Conservation (phyloP, 2,797 vertebrate species). For the Smutsia temminckii region DNA sequence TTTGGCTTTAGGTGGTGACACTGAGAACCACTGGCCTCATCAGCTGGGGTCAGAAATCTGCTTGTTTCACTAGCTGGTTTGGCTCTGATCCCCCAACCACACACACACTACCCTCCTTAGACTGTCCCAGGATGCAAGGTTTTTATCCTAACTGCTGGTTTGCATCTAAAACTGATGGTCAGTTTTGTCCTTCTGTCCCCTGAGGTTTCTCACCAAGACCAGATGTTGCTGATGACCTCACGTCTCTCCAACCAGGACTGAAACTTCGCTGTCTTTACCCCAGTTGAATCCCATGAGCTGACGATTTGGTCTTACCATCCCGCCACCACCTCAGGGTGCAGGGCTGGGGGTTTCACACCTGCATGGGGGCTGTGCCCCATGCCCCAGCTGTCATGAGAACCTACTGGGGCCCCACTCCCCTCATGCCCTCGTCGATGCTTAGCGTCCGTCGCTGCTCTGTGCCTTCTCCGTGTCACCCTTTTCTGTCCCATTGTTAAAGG, state of each 20-base stretch:
- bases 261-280: not conserved
- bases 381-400: constrained; percentile 59
- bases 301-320: not conserved
- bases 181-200: not conserved
- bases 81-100: not conserved
- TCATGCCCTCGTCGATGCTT: constrained; percentile 65
- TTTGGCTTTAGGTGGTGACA: constrained; percentile 10
- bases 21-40: not conserved
- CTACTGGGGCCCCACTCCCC: constrained; percentile 38
- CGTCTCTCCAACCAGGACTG: not conserved
- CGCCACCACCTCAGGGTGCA: not conserved
- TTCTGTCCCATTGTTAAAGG: constrained; percentile 81
- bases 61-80: constrained; percentile 64
- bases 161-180: not conserved
- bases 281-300: not conserved
- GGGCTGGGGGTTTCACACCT: not conserved
- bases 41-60: constrained; percentile 28
- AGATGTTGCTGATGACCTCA: not conserved
- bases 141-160: constrained; percentile 56
- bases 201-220: not conserved
- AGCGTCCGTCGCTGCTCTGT: constrained; percentile 77
- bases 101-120: not conserved
- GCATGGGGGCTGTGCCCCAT: not conserved
- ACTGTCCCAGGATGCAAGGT: not conserved
- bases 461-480: constrained; percentile 74